Conservation (phyloP, 2,888 invertebrate species). For the Drosophila melanosoma region DNA sequence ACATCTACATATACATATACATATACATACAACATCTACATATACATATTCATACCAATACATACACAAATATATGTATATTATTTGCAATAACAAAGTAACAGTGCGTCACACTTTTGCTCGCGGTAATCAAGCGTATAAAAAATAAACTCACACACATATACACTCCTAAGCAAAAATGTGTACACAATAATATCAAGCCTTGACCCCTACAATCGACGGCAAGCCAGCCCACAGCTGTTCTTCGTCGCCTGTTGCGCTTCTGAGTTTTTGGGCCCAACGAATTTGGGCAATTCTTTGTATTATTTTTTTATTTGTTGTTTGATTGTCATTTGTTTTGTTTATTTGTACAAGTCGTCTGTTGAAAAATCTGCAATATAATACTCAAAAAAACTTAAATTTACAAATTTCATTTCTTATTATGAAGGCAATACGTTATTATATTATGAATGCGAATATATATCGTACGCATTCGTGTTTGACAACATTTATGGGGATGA, state of each 20-base stretch:
- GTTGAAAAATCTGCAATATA: slow-evolving; percentile 14
- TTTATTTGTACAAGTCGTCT: slow-evolving; percentile 17
- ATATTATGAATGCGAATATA: neutral
- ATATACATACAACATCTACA: neutral
- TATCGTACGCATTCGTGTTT: neutral
- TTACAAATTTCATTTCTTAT: neutral
- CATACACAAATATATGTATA: slow-evolving; percentile 47
- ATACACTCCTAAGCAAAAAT: neutral
- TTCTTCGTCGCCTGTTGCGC: slow-evolving; percentile 30
- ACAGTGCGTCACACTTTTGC: slow-evolving; percentile 74
- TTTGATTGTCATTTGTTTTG: slow-evolving; percentile 37
- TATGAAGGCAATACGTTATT: slow-evolving; percentile 13
- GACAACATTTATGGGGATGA: neutral
- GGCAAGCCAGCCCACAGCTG: slow-evolving; percentile 25
- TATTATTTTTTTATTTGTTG: slow-evolving; percentile 15
- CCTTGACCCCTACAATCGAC: slow-evolving; percentile 73
- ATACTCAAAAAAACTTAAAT: neutral
- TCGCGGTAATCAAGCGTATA: slow-evolving; percentile 35
- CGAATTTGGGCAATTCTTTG: slow-evolving; percentile 24
- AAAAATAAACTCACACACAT: slow-evolving; percentile 10
- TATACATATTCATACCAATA: slow-evolving; percentile 51
- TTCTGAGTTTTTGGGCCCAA: slow-evolving; percentile 27
- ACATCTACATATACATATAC: no score
- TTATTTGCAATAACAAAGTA: slow-evolving; percentile 72
- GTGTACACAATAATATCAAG: slow-evolving; percentile 19